Percentiles rank a stretch among this genome's conserved stretches.
Conservation (phyloP, 2,888 invertebrate species). For the Cartodere bifasciata region DNA sequence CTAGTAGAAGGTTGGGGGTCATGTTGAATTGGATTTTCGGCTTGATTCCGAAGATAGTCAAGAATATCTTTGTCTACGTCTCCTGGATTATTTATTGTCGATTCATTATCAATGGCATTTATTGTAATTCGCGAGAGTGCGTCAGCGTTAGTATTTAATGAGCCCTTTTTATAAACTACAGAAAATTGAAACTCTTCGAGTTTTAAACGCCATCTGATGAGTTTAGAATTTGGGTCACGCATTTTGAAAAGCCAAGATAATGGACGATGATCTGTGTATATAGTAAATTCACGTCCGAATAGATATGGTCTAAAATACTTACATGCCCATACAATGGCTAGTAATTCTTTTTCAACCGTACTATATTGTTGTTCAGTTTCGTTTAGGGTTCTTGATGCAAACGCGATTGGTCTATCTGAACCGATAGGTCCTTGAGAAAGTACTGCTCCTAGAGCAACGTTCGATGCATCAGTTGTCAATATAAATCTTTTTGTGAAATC, state of each 20-base stretch:
- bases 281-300: slow-evolving; percentile 9
- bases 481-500: slow-evolving; percentile 13
- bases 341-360: slow-evolving; percentile 18
- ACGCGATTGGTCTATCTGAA: slow-evolving; percentile 9
- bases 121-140: slow-evolving; percentile 12
- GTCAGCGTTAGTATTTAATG: slow-evolving; percentile 19
- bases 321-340: slow-evolving; percentile 16
- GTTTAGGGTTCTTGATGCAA: slow-evolving; percentile 11
- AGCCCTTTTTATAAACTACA: slow-evolving; percentile 20
- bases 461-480: slow-evolving; percentile 12
- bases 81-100: too few species aligned
- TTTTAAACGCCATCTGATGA: slow-evolving; percentile 21
- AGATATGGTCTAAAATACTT: slow-evolving; percentile 13
- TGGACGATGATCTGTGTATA: slow-evolving; percentile 5
- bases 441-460: slow-evolving; percentile 10
- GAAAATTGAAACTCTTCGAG: slow-evolving; percentile 21
- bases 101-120: slow-evolving; percentile 3
- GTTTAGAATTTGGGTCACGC: slow-evolving; percentile 19
- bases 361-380: slow-evolving; percentile 6
- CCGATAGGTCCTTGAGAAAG: slow-evolving; percentile 9
- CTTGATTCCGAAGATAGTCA: too few species aligned
- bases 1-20: too few species aligned
- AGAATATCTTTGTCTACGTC: too few species aligned
- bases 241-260: slow-evolving; percentile 5
- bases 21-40: too few species aligned